phyloP scores from a whole-genome alignment of 1,140 invertebrate genomes.

The Nasonia giraulti region DNA sequence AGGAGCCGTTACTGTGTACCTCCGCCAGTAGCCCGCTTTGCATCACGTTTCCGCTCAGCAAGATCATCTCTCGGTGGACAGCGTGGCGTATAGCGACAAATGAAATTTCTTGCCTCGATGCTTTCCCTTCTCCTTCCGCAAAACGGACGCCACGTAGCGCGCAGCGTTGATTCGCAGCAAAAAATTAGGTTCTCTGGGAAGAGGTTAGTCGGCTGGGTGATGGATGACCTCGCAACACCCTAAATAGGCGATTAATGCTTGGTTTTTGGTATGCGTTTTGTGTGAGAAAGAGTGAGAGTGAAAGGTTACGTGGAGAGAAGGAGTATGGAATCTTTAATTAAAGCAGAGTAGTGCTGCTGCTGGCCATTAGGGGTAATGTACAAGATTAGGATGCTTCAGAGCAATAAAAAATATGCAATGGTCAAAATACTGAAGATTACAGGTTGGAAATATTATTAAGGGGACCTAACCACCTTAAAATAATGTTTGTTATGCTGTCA shows the following conservation, averaged over 20 bases:
- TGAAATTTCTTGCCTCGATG: conserved; percentile 38
- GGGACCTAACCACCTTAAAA: too few relatives aligned
- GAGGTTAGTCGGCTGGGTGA: neutral
- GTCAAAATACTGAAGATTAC: too few relatives aligned
- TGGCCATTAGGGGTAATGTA: too few relatives aligned
- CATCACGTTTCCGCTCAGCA: neutral
- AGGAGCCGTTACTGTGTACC: neutral
- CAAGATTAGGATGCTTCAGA: too few relatives aligned
- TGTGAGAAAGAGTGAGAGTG: neutral
- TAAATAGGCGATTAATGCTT: neutral
- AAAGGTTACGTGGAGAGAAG: too few relatives aligned
- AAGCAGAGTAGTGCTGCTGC: too few relatives aligned
- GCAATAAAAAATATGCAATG: too few relatives aligned
- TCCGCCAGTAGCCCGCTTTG: neutral
- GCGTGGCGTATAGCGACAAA: conserved; percentile 28
- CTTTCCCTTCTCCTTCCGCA: neutral
- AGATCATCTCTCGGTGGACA: neutral
- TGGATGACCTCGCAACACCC: neutral
- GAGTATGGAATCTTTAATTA: too few relatives aligned
- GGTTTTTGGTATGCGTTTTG: neutral
- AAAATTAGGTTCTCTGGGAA: neutral
- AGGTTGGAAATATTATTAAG: too few relatives aligned
- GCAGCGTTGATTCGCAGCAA: neutral
- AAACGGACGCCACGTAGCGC: conserved; percentile 16
- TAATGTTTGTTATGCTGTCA: too few relatives aligned